These are phyloP conservation scores for Hesperia comma DNA, from an alignment of 2,888 invertebrate genomes.

Conservation along the genomic window DNA sequence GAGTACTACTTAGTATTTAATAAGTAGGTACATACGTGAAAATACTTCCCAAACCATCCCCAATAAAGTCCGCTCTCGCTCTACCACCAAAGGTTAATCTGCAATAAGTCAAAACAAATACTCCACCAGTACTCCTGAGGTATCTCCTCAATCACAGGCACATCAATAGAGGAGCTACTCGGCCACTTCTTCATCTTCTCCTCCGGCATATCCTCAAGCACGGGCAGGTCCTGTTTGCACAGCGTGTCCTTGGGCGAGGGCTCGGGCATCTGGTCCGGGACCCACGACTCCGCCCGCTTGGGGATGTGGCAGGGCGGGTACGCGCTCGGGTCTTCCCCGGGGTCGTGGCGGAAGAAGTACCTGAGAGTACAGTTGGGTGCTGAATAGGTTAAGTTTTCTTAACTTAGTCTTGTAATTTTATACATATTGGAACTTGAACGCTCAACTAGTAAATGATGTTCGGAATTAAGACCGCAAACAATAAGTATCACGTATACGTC, in stretches of 20 bases:
- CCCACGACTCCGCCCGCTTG: slow-evolving; percentile 69
- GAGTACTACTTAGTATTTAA: too few relatives aligned
- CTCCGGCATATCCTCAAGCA: slow-evolving; percentile 57
- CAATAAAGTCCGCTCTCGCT: too few relatives aligned
- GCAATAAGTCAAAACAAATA: too few relatives aligned
- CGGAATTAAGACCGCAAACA: too few relatives aligned
- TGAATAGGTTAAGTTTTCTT: too few relatives aligned
- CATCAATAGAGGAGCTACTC: slow-evolving; percentile 59
- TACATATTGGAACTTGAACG: too few relatives aligned
- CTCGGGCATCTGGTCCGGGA: slow-evolving; percentile 63
- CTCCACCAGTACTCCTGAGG: slow-evolving; percentile 66
- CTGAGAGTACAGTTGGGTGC: slow-evolving; percentile 39
- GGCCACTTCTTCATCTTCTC: slow-evolving; percentile 51
- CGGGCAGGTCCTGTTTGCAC: slow-evolving; percentile 58
- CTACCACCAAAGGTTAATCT: too few relatives aligned
- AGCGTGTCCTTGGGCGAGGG: slow-evolving; percentile 72
- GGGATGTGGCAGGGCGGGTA: slow-evolving; percentile 71
- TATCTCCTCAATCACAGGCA: slow-evolving; percentile 63
- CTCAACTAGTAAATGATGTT: too few relatives aligned
- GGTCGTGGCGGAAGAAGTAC: slow-evolving; percentile 76
- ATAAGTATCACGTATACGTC: too few relatives aligned
- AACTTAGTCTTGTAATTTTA: too few relatives aligned
- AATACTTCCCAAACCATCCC: too few relatives aligned
- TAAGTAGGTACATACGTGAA: too few relatives aligned
- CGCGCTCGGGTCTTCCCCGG: slow-evolving; percentile 72